Percentiles rank a stretch among this genome's conserved stretches.
phyloP scores from a whole-genome alignment of 1,140 invertebrate species.

The Aporrectodea caliginosa region DNA sequence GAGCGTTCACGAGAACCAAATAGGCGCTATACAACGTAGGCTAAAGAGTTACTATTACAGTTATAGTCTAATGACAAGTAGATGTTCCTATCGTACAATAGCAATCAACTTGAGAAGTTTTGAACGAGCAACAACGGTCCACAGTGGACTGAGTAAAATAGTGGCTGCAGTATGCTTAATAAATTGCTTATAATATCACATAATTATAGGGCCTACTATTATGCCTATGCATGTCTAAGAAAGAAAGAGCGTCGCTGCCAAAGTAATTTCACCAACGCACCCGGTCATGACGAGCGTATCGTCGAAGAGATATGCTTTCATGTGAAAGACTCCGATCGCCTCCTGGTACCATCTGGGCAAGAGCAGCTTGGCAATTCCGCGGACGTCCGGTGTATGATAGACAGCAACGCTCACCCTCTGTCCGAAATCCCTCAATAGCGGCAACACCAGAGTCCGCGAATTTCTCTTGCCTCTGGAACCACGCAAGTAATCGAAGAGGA shows the following conservation, averaged over 20 bases:
- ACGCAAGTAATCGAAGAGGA: slow-evolving; percentile 84
- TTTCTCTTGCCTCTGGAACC: slow-evolving; percentile 76
- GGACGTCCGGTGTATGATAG: slow-evolving; percentile 86
- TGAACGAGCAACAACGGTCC: too few species aligned
- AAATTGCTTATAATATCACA: too few species aligned
- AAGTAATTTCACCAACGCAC: slow-evolving; percentile 61
- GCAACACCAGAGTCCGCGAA: slow-evolving; percentile 73
- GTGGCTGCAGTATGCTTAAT: too few species aligned
- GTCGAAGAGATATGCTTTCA: slow-evolving; percentile 97
- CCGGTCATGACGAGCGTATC: slow-evolving; percentile 90
- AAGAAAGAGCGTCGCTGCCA: not conserved
- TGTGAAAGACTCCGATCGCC: slow-evolving; percentile 89
- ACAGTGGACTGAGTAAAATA: too few species aligned
- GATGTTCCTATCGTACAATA: too few species aligned
- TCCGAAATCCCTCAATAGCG: slow-evolving; percentile 60
- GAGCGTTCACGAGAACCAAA: too few species aligned
- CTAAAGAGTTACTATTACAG: too few species aligned
- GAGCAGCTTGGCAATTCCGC: slow-evolving; percentile 69
- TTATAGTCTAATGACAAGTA: too few species aligned
- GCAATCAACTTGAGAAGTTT: too few species aligned
- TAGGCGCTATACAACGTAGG: too few species aligned
- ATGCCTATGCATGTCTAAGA: too few species aligned
- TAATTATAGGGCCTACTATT: too few species aligned
- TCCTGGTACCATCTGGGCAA: slow-evolving; percentile 83
- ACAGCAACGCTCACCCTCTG: slow-evolving; percentile 60